Base-by-base conservation (phyloP, 2,113 vertebrate species). In the Macquaria ambigua region DNA sequence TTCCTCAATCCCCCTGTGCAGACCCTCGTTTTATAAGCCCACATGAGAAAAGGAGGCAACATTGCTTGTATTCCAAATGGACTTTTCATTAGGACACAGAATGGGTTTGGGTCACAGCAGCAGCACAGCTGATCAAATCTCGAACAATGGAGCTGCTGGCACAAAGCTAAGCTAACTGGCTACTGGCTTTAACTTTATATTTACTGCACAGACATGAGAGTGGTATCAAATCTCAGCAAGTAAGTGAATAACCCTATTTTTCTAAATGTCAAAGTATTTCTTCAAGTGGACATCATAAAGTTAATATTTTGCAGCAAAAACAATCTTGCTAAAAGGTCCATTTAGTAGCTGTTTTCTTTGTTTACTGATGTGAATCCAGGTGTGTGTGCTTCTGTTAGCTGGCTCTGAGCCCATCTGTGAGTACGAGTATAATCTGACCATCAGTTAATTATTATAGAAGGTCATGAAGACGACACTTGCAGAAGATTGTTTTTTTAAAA, bases 41-140 rank as follows among this genome's bases (percentile, higher is more conserved):
- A 75, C 79, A 81, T 66, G 71, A 76, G 82, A 82, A 31, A 56
- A 82, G 55, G 69, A 89, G 81, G 80, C 82, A 67, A 68, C 68
- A 37, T 20, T 55, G 55, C 69, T 67, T 25, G 43, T 73, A 16
- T 31, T 81, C 72, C 86, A 91, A 93, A 93, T 89, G 84, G 88
- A 91, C 89, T 90, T 90, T 91, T 91, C 86, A 92, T 92, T 93
- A 89, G 78, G 76, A 69, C 70, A 16, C 53, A 25, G 76, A 87
- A 79, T 83, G 64, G 61, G 82, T 89, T 82, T 61, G 74, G 83
- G 78, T 91, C 88, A 82, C 77, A 78, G 74, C 46, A 20, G 75
- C 85, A 72, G 77, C 78, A 68, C 63, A 81, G 74, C 84, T 84
- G 88, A 92, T 92, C 86, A 90, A 81, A 91, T 87, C 84, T 81